A percentile compares a stretch with the other conserved stretches of the same genome.
Evolutionary conservation across 2,888 invertebrate species (phyloP).

Genomic region (Stramonita haemastoma): DNA sequence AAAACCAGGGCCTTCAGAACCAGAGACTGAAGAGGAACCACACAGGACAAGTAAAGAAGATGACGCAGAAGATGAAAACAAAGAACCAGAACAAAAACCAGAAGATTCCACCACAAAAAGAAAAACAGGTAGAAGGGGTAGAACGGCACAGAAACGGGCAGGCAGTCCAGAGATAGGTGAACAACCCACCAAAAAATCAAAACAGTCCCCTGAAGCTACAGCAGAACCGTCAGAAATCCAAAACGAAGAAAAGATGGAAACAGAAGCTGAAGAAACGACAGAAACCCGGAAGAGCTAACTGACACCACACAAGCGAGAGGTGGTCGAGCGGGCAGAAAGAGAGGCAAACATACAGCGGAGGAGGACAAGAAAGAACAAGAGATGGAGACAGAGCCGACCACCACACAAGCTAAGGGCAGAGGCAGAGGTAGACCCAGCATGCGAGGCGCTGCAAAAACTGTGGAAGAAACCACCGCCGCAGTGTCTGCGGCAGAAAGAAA

Average conservation of each 20-base stretch:
- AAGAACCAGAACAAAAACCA: not conserved
- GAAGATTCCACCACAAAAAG: not conserved
- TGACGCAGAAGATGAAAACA: not conserved
- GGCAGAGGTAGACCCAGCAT: conserved; percentile 20
- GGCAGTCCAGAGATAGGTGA: not conserved
- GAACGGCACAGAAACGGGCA: not conserved
- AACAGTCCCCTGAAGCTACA: not conserved
- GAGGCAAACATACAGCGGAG: not conserved
- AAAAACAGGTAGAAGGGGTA: not conserved
- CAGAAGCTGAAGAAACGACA: conserved; percentile 6
- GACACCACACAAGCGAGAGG: not conserved
- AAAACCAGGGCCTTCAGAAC: not conserved
- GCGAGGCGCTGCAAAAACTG: not conserved
- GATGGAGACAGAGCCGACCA: not conserved
- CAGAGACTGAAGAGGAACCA: not conserved
- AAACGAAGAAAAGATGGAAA: conserved; percentile 25
- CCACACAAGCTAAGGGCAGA: not conserved
- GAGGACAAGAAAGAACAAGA: not conserved
- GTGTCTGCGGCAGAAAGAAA: not conserved
- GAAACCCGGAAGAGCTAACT: not conserved
- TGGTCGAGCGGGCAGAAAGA: not conserved
- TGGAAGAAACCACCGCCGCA: not conserved
- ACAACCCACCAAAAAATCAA: not conserved
- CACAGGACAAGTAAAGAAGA: not conserved
- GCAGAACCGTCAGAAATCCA: conserved; percentile 4